phyloP scores from a whole-genome alignment of 2,888 invertebrate species.

The Coleophora deauratella region DNA sequence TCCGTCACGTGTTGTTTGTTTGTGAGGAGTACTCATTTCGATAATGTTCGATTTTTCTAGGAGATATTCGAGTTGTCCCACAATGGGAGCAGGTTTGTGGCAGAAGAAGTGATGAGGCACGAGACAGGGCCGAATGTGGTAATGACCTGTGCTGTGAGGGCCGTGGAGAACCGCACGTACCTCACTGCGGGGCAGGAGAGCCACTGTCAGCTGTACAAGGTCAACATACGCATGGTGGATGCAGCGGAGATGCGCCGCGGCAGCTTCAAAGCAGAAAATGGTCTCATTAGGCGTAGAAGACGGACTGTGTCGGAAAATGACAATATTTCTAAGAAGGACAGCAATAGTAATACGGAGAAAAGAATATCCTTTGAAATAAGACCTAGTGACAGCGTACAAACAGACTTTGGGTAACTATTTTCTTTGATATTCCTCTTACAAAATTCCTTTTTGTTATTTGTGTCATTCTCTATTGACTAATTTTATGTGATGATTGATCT shows the following conservation, averaged over 20 bases:
- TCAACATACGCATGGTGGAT: slow-evolving; percentile 74
- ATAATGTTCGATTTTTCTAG: slow-evolving; percentile 62
- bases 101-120: slow-evolving; percentile 90
- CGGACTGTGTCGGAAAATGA: slow-evolving; percentile 73
- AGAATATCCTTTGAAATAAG: slow-evolving; percentile 83
- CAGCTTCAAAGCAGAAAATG: slow-evolving; percentile 68
- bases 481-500: too few relatives aligned
- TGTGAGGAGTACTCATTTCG: neutral
- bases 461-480: too few relatives aligned
- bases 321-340: slow-evolving; percentile 59
- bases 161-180: slow-evolving; percentile 82
- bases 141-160: slow-evolving; percentile 90
- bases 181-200: slow-evolving; percentile 94
- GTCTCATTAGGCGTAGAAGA: slow-evolving; percentile 53
- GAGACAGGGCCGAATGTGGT: slow-evolving; percentile 93
- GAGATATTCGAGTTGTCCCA: slow-evolving; percentile 94
- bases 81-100: slow-evolving; percentile 86
- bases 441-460: too few relatives aligned
- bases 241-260: slow-evolving; percentile 73
- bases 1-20: neutral
- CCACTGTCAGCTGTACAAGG: slow-evolving; percentile 89
- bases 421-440: too few relatives aligned
- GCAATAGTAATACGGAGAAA: slow-evolving; percentile 64
- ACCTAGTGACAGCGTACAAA: slow-evolving; percentile 86
- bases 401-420: slow-evolving; percentile 80